Conservation (phyloP, 2,888 invertebrate species). For the Parapristionchus giblindavisi region DNA sequence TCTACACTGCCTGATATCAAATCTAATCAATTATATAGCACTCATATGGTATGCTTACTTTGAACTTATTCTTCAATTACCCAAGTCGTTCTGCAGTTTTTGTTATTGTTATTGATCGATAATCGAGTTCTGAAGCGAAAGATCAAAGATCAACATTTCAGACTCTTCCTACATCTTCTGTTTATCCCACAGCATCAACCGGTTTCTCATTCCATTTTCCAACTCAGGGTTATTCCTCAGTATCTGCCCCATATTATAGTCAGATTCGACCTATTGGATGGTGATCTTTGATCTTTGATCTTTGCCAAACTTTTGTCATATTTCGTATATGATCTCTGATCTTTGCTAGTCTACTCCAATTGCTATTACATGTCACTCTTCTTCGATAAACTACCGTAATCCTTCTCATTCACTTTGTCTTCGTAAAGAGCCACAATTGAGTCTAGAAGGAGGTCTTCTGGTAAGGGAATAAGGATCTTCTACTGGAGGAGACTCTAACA, state of each 20-base stretch:
- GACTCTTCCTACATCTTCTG: slow-evolving; percentile 2
- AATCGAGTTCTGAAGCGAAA: too few relatives aligned
- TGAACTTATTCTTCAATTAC: too few relatives aligned
- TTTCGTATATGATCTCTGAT: background rate
- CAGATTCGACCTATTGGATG: slow-evolving; percentile 30
- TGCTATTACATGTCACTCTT: background rate
- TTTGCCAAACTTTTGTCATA: background rate
- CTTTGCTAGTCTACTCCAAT: background rate
- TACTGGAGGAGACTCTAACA: background rate
- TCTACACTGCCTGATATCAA: slow-evolving; percentile 34
- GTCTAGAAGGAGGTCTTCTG: too few relatives aligned
- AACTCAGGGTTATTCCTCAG: slow-evolving; percentile 8
- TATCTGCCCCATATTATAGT: background rate
- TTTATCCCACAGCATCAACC: background rate
- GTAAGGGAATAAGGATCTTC: too few relatives aligned
- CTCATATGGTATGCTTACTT: background rate
- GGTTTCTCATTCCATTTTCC: slow-evolving; percentile 31
- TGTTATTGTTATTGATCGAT: too few relatives aligned
- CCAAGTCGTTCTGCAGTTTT: too few relatives aligned
- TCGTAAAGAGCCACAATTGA: too few relatives aligned
- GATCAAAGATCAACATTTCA: background rate
- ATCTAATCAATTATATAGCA: background rate
- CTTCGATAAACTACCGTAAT: background rate
- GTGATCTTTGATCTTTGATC: slow-evolving; percentile 20
- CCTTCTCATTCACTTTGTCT: slow-evolving; percentile 1